Percentiles rank a stretch among this genome's conserved stretches.
phyloP scores from a whole-genome alignment of 2,113 vertebrate species.

The Indri indri region DNA sequence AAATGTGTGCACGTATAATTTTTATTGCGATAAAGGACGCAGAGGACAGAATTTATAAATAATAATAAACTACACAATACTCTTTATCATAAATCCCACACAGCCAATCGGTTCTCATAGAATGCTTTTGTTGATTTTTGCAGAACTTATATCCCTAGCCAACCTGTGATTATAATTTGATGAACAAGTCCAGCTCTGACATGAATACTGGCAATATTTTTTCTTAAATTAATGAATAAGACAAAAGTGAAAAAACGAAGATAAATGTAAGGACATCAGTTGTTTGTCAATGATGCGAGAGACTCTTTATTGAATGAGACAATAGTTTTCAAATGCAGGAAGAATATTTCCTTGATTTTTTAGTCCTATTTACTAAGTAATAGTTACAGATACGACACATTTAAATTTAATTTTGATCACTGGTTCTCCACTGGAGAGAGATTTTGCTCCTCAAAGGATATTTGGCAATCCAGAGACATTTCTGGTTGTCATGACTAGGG shows the following conservation, averaged over 20 bases:
- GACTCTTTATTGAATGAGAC: not conserved
- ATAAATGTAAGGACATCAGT: not conserved
- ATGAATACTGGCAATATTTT: not conserved
- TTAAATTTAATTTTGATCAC: not conserved
- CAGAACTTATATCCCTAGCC: not conserved
- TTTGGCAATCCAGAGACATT: not conserved
- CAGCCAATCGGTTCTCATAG: not conserved
- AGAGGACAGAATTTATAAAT: not conserved
- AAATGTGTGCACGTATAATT: not conserved
- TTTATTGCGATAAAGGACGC: not conserved
- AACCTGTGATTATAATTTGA: not conserved
- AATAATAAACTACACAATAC: not conserved
- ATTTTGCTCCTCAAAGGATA: not conserved
- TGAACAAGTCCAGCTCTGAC: not conserved
- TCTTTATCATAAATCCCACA: not conserved
- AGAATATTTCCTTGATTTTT: not conserved
- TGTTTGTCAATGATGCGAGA: not conserved
- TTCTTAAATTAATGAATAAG: constrained; percentile 17
- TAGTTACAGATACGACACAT: not conserved
- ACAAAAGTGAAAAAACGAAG: constrained; percentile 8
- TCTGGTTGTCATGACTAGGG: not conserved
- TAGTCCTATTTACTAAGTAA: not conserved
- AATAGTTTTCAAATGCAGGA: not conserved
- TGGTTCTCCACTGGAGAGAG: not conserved
- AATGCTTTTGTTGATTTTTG: constrained; percentile 30